Percentiles rank a stretch among this genome's conserved stretches.
These are phyloP conservation scores for Lucilia sericata DNA, from an alignment of 1,140 invertebrate genomes.

Conservation along the genomic window DNA sequence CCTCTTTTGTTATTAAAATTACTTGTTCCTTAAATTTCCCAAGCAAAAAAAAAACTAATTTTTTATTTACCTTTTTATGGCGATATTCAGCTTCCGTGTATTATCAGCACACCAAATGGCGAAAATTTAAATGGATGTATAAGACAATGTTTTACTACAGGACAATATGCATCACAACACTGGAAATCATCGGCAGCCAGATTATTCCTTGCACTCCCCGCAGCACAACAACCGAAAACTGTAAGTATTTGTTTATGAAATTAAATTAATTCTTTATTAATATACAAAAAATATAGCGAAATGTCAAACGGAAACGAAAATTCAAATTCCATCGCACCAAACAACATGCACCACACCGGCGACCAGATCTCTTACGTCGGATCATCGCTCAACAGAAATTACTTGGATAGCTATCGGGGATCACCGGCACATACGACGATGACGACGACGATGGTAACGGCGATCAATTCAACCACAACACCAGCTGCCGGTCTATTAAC, in stretches of 20 bases:
- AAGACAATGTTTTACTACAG: slow-evolving; percentile 69
- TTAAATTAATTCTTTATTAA: slow-evolving; percentile 33
- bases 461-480: slow-evolving; percentile 55
- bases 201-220: slow-evolving; percentile 66
- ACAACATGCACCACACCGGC: slow-evolving; percentile 75
- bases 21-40: no score
- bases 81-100: slow-evolving; percentile 67
- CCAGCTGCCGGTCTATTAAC: slow-evolving; percentile 52
- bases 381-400: slow-evolving; percentile 71
- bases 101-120: slow-evolving; percentile 67
- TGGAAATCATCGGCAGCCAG: slow-evolving; percentile 66
- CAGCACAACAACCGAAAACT: slow-evolving; percentile 62
- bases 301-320: slow-evolving; percentile 77
- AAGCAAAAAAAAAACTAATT: slow-evolving; percentile 6
- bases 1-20: slow-evolving; percentile 32
- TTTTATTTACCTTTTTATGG: slow-evolving; percentile 60
- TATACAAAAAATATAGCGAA: slow-evolving; percentile 57
- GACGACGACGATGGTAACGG: slow-evolving; percentile 53
- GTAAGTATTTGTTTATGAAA: slow-evolving; percentile 53
- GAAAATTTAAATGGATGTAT: slow-evolving; percentile 68
- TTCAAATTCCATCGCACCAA: slow-evolving; percentile 84
- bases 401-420: slow-evolving; percentile 74
- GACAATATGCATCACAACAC: slow-evolving; percentile 64
- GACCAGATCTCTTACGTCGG: slow-evolving; percentile 66
- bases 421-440: slow-evolving; percentile 67